A percentile compares a stretch with the other conserved stretches of the same genome.
phyloP scores from a whole-genome alignment of 2,797 vertebrate genomes.

The Hemitrygon akajei region DNA sequence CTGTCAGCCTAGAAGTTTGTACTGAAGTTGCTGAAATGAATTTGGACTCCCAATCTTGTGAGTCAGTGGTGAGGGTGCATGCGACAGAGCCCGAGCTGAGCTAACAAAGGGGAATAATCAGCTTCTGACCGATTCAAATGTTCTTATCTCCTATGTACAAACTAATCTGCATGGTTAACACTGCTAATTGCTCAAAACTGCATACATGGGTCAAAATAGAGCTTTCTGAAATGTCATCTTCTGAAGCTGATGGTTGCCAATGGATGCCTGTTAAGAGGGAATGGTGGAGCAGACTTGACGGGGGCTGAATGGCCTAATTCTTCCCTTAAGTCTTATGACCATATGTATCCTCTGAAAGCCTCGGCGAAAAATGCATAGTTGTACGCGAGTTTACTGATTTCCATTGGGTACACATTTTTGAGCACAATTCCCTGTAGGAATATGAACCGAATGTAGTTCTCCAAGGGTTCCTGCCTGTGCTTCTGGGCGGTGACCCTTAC shows the following conservation, averaged over 20 bases:
- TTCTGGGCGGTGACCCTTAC: neutral
- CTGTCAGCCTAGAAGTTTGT: neutral
- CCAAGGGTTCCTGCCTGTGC: neutral
- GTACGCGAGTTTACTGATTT: neutral
- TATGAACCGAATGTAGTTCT: neutral
- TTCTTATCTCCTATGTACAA: neutral
- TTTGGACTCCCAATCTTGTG: too few relatives aligned
- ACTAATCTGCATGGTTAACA: neutral
- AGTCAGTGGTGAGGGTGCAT: too few relatives aligned
- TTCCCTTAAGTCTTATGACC: too few relatives aligned
- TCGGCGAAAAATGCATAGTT: neutral
- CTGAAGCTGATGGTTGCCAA: neutral
- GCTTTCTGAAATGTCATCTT: slow-evolving; percentile 5
- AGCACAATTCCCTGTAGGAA: neutral
- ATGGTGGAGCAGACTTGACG: too few relatives aligned
- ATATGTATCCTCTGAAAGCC: neutral
- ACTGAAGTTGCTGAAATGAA: neutral
- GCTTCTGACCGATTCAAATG: neutral
- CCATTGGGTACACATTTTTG: neutral
- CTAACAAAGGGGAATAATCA: neutral
- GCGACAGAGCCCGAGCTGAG: neutral
- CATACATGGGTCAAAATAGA: neutral
- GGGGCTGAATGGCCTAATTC: too few relatives aligned
- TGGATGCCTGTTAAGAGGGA: too few relatives aligned
- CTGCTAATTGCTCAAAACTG: neutral